Evolutionary conservation across 2,113 vertebrate genomes (phyloP).

Genomic region (Osmerus mordax): DNA sequence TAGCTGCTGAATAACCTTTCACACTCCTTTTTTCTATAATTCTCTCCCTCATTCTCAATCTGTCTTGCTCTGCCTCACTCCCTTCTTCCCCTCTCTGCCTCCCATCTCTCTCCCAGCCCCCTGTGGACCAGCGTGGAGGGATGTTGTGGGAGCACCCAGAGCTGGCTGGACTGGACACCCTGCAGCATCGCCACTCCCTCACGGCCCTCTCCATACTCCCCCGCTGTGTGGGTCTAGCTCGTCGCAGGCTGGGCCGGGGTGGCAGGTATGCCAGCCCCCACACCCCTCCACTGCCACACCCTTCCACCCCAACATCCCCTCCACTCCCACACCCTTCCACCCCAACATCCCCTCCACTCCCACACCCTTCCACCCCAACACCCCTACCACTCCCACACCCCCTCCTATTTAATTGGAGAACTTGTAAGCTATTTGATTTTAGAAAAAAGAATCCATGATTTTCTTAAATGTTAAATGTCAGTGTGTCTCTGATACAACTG

Average conservation of each 20-base stretch:
- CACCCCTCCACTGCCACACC: no score
- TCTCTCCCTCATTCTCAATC: not conserved
- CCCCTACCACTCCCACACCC: no score
- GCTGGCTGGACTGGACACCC: constrained; percentile 73
- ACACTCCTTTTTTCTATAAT: not conserved
- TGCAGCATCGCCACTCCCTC: constrained; percentile 82
- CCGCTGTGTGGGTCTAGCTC: constrained; percentile 83
- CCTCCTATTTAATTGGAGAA: no score
- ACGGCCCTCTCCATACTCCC: constrained; percentile 83
- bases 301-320: not conserved
- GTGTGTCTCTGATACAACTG: no score
- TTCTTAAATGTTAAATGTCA: no score
- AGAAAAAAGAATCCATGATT: no score
- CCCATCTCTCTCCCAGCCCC: constrained; percentile 68
- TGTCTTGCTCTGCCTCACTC: not conserved
- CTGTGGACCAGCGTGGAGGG: constrained; percentile 74
- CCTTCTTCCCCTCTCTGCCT: not conserved
- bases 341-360: not conserved
- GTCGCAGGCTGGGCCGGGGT: constrained; percentile 84
- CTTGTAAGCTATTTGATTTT: no score
- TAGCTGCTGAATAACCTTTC: no score
- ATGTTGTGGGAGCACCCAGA: constrained; percentile 63
- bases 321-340: not conserved
- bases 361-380: no score
- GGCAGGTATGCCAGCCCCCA: constrained; percentile 76